Evolutionary conservation across 1,140 invertebrate genomes (phyloP).

Genomic region (Holcopasites calliopsidis): DNA sequence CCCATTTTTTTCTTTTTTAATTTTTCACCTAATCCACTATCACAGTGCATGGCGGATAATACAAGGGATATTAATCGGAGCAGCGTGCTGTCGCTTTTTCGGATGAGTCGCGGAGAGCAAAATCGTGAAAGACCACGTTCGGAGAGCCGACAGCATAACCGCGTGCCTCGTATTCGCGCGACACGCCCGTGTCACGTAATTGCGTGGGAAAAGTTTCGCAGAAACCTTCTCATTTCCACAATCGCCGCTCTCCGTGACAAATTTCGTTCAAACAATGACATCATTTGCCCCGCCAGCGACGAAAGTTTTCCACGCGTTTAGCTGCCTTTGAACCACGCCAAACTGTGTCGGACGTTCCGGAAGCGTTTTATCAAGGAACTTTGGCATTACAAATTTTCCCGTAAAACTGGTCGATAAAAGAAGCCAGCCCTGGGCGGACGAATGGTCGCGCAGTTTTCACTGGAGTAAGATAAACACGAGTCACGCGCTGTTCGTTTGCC

Average conservation of each 20-base stretch:
- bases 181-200: not conserved
- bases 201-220: constrained; percentile 1
- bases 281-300: too few relatives aligned
- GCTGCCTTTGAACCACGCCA: too few relatives aligned
- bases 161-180: not conserved
- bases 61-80: not conserved
- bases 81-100: not conserved
- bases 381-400: not conserved
- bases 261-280: constrained; percentile 13
- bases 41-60: too few relatives aligned
- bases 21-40: too few relatives aligned
- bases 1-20: too few relatives aligned
- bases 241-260: not conserved
- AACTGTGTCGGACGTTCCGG: not conserved
- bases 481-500: constrained; percentile 10
- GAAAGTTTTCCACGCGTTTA: too few relatives aligned
- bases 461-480: not conserved
- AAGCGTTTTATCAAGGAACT: not conserved
- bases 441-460: not conserved
- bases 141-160: not conserved
- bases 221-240: not conserved
- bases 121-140: constrained; percentile 1
- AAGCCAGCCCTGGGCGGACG: not conserved
- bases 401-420: not conserved
- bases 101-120: too few relatives aligned